phyloP scores from a whole-genome alignment of 1,140 invertebrate species.

The Hylaeus volcanicus region DNA sequence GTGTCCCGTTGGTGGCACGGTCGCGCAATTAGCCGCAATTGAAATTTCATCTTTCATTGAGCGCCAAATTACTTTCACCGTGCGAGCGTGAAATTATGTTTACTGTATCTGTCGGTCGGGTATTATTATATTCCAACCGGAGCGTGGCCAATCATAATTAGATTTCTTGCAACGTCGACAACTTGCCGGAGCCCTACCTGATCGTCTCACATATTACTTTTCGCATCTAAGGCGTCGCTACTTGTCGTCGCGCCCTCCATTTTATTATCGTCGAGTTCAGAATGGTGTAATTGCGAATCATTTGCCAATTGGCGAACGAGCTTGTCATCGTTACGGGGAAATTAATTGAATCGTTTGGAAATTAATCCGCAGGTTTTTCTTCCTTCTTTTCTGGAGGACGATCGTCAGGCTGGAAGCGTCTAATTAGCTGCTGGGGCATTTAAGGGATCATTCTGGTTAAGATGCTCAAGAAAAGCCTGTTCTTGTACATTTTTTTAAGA shows the following conservation, averaged over 20 bases:
- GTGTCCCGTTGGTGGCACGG: slow-evolving; percentile 23
- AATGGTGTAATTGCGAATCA: background rate
- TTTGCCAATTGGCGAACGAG: background rate
- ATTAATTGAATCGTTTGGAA: background rate
- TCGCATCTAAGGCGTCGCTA: background rate
- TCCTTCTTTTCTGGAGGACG: background rate
- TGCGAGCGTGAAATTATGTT: slow-evolving; percentile 36
- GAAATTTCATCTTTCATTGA: slow-evolving; percentile 53
- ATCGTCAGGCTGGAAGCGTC: too few relatives aligned
- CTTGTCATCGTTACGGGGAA: too few relatives aligned
- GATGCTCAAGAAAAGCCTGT: too few relatives aligned
- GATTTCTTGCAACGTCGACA: slow-evolving; percentile 9
- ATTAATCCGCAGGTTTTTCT: background rate
- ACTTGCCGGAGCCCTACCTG: background rate
- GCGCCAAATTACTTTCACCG: slow-evolving; percentile 27
- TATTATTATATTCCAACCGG: slow-evolving; percentile 10
- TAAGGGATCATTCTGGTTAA: too few relatives aligned
- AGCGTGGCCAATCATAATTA: slow-evolving; percentile 13
- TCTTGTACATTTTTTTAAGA: too few relatives aligned
- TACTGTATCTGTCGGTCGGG: slow-evolving; percentile 15
- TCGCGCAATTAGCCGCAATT: slow-evolving; percentile 47
- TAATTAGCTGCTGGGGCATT: too few relatives aligned
- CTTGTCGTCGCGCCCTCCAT: background rate
- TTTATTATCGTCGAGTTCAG: background rate
- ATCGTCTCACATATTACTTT: slow-evolving; percentile 6